Evolutionary conservation across 2,797 vertebrate genomes (phyloP), one percentile per base, ranked within the genome.

Genomic region (Oreochromis mossambicus): DNA sequence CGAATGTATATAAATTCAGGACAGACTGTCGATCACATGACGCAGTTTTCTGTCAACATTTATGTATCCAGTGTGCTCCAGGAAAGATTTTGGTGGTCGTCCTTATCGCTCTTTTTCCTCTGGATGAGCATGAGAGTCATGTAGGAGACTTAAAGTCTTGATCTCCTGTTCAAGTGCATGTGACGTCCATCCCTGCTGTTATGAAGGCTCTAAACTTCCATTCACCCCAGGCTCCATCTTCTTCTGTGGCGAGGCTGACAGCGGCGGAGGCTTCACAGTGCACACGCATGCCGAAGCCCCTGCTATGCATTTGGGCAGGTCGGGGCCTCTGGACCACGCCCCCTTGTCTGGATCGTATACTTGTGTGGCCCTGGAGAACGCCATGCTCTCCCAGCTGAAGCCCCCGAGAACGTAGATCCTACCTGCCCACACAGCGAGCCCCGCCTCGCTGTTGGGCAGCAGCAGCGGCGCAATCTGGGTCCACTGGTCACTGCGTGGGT

Each of bases 301-400:
- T 0, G 98, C 98, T 0, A 98, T 97, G 2, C 97, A 96, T 88
- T 98, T 98, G 5, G 97, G 98, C 61, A 99, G 93, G 90, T 98
- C 97, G 0, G 96, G 95, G 24, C 97, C 98, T 77, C 94, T 93
- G 75, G 93, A 92, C 98, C 98, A 99, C 5, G 93, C 95, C 36
- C 95, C 95, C n/a, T 95, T 96, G 68, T 97, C 96, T 0, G 94
- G 97, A 89, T 97, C 95, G 1, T 97, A 99, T 3, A 99, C 96
- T 95, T 99, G 98, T 1, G 98, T 97, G 0, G 96, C 95, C 90
- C 96, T 97, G 85, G 98, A 99, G 94, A 99, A 99, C 43, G 96
- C 95, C 0, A 97, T 98, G 84, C 89, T 96, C 94, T 99, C 98
- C 98, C 98, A 99, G 95, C 97, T 99, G 95, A 99, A 99, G 21